Evolutionary conservation across 2,888 invertebrate genomes (phyloP).

Genomic region (Dasypolia templi): DNA sequence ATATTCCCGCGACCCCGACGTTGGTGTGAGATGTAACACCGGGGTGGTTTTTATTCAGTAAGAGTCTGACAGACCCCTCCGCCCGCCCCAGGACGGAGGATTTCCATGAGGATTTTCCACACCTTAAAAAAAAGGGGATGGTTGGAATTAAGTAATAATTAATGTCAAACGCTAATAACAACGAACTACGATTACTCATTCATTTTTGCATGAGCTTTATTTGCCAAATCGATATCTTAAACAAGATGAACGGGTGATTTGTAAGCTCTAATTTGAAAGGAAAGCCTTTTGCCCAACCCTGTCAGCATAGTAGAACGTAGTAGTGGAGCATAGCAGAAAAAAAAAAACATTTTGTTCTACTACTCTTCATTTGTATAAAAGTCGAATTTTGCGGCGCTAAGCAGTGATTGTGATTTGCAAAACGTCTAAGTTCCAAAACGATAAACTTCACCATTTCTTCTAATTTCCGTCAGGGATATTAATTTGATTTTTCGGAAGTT

Average conservation of each 20-base stretch:
- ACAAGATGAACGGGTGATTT: neutral
- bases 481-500: constrained; percentile 36
- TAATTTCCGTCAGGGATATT: constrained; percentile 16
- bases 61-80: no score
- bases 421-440: neutral
- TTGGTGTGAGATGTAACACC: no score
- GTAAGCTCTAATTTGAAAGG: neutral
- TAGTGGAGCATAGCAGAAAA: neutral
- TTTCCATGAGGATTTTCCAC: no score
- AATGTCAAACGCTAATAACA: neutral
- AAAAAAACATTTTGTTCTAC: no score
- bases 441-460: neutral
- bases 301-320: neutral
- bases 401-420: constrained; percentile 15
- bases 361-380: neutral
- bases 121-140: no score
- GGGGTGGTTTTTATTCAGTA: no score
- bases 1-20: no score
- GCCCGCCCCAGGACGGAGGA: no score
- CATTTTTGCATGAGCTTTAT: no score
- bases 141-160: no score
- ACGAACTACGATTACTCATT: neutral
- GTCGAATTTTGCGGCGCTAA: neutral
- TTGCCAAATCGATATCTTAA: no score
- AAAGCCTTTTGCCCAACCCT: neutral